Conservation (phyloP, 2,113 vertebrate species). For the rat (Rattus norvegicus) region GRCr8 NC_086039.1:77039501-77040000, state of each 20-base stretch:
- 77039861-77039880: constrained; percentile 92
- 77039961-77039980: constrained; percentile 96
- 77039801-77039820: constrained; percentile 98
- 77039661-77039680: constrained; percentile 68
- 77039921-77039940: constrained; percentile 94
- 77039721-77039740: constrained; percentile 94
- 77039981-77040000: constrained; percentile 94
- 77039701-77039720: constrained; percentile 91
- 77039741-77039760: constrained; percentile 93
- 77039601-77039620: constrained; percentile 55
- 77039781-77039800: constrained; percentile 95
- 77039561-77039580: constrained; percentile 19
- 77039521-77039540: constrained; percentile 18
- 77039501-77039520: constrained; percentile 12
- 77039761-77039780: constrained; percentile 93
- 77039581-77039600: constrained; percentile 2
- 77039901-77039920: constrained; percentile 97
- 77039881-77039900: constrained; percentile 93
- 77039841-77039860: constrained; percentile 92
- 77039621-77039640: constrained; percentile 29
- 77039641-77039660: constrained; percentile 56
- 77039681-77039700: constrained; percentile 77
- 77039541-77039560: constrained; percentile 44
- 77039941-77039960: constrained; percentile 96
- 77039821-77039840: constrained; percentile 95